These are phyloP conservation scores for Cromileptes altivelis DNA, from an alignment of 2,113 vertebrate species.

Conservation along the genomic window DNA sequence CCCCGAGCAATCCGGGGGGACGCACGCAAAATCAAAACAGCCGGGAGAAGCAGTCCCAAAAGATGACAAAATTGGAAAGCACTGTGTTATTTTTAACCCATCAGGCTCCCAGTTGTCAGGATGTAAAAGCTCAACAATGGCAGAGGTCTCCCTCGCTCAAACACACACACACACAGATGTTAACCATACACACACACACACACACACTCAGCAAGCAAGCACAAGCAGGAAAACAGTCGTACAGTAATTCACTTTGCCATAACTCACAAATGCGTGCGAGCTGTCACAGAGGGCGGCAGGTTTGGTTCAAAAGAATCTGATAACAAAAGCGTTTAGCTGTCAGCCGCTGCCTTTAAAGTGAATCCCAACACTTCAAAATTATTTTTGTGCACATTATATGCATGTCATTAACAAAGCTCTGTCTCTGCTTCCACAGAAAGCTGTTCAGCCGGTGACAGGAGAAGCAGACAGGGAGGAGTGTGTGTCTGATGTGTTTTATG, in stretches of 20 bases:
- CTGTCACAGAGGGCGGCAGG: conserved; percentile 44
- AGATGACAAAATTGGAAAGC: conserved; percentile 80
- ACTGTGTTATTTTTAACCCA: conserved; percentile 80
- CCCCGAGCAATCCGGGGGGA: conserved; percentile 68
- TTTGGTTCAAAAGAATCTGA: conserved; percentile 63
- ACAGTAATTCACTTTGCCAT: conserved; percentile 41
- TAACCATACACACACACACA: conserved; percentile 21
- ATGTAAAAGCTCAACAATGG: conserved; percentile 79
- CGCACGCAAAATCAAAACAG: conserved; percentile 69
- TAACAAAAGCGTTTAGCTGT: conserved; percentile 67
- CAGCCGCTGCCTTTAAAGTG: conserved; percentile 67
- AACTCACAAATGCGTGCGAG: conserved; percentile 31
- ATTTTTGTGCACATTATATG: conserved; percentile 8
- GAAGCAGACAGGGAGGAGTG: conserved; percentile 5
- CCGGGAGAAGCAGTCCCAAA: conserved; percentile 51
- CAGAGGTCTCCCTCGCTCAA: conserved; percentile 67
- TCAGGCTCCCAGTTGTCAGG: conserved; percentile 75
- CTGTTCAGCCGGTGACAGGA: conserved; percentile 33
- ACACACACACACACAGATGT: conserved; percentile 30
- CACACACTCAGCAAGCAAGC: conserved; percentile 10
- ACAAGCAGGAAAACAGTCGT: conserved; percentile 9
- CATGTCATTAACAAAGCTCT: conserved; percentile 14
- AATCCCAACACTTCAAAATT: conserved; percentile 28
- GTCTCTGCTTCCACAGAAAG: conserved; percentile 12
- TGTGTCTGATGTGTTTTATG: conserved; percentile 22